Percentiles rank a stretch among this genome's conserved stretches.
These are phyloP conservation scores for Psilopsiagon aurifrons DNA, from an alignment of 2,113 vertebrate species.

Conservation along the genomic window DNA sequence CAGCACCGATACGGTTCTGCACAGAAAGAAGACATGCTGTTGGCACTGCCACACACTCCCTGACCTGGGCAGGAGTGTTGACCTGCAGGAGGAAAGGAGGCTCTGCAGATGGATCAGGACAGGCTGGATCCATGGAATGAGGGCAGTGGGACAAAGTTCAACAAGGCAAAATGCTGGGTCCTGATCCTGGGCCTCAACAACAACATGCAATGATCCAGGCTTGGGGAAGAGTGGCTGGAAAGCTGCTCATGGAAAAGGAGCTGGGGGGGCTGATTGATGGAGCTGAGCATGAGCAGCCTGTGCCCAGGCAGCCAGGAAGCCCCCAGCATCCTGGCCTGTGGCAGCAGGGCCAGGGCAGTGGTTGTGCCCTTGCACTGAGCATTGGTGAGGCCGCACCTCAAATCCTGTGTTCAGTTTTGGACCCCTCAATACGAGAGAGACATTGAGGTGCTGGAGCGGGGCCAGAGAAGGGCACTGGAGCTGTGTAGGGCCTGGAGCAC, in stretches of 20 bases:
- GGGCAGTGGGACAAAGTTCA: background rate
- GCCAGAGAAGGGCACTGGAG: too few relatives aligned
- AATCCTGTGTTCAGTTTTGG: too few relatives aligned
- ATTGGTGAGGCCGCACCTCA: too few relatives aligned
- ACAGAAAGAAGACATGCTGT: background rate
- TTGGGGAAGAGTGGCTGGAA: background rate
- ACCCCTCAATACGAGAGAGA: too few relatives aligned
- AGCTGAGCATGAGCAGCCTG: background rate
- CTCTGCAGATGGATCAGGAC: background rate
- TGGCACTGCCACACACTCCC: background rate
- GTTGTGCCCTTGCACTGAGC: too few relatives aligned
- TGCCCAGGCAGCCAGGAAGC: background rate
- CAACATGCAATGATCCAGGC: background rate
- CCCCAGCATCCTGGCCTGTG: background rate
- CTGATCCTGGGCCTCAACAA: background rate
- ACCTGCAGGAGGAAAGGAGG: background rate
- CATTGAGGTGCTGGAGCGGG: too few relatives aligned
- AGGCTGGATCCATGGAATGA: background rate
- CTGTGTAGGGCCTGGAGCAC: too few relatives aligned
- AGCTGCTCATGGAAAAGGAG: background rate
- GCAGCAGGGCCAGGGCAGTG: too few relatives aligned
- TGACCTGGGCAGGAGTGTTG: background rate
- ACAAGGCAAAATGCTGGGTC: background rate
- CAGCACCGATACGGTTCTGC: constrained; percentile 88
- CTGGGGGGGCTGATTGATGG: background rate